Conservation (phyloP, 92 coral and sea anemone species). For the Hydrozoanthus gracilis region DNA sequence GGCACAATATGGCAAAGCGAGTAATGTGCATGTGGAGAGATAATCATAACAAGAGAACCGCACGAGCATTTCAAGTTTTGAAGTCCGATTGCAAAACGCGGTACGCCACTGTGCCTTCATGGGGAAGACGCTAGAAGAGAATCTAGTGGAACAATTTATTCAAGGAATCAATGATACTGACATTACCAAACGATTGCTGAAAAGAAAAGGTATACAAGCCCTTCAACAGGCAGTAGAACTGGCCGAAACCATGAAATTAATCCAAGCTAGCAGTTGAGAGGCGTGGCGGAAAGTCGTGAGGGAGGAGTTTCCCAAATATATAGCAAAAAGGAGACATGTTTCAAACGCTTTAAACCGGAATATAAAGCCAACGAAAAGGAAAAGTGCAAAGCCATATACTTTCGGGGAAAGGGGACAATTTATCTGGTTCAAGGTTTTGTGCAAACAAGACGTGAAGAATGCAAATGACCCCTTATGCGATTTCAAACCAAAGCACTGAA, state of each 20-base stretch:
- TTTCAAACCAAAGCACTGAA: background rate
- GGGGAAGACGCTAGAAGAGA: conserved; percentile 18
- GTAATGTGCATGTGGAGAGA: conserved; percentile 13
- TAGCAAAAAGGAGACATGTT: conserved; percentile 22
- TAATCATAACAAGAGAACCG: background rate
- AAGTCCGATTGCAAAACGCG: conserved; percentile 1
- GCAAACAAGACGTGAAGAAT: background rate
- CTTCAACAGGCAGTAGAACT: conserved; percentile 2
- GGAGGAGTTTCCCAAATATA: conserved; percentile 15
- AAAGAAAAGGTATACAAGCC: conserved; percentile 27
- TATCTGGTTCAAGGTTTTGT: conserved; percentile 49
- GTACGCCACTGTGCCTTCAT: background rate
- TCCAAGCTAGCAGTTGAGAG: conserved; percentile 35
- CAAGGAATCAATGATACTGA: conserved; percentile 15
- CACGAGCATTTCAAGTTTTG: background rate
- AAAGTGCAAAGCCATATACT: conserved; percentile 43
- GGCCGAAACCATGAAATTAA: conserved; percentile 5
- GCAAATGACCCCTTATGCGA: background rate
- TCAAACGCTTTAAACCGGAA: conserved; percentile 43
- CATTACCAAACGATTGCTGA: conserved; percentile 27
- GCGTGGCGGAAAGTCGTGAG: background rate
- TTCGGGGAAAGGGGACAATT: conserved; percentile 50
- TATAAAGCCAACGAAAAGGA: conserved; percentile 36
- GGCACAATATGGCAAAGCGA: background rate
- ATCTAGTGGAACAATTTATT: conserved; percentile 41